Conservation (phyloP, 2,888 invertebrate genomes). For the Trichopoda pennipes region DNA sequence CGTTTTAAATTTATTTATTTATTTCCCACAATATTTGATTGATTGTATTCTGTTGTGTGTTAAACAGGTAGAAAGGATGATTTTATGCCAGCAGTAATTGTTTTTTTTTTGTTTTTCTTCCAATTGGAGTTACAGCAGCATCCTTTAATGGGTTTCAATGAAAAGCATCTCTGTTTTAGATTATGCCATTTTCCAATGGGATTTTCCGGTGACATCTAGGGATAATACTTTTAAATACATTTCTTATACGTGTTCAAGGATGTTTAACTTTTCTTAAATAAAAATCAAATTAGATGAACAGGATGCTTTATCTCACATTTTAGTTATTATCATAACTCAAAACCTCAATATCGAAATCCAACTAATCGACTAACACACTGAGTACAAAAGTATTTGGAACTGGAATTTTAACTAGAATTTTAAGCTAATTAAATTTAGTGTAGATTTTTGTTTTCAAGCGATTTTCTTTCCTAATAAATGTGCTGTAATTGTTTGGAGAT, state of each 20-base stretch:
- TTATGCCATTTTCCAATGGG: neutral
- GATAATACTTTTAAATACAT: neutral
- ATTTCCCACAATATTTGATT: conserved; percentile 61
- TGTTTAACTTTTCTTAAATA: neutral
- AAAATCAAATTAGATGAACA: conserved; percentile 5
- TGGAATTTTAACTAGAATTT: too few relatives aligned
- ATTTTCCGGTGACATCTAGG: conserved; percentile 38
- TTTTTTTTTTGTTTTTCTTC: neutral
- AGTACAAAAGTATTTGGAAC: too few relatives aligned
- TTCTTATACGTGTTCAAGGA: neutral
- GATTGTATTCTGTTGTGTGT: conserved; percentile 33
- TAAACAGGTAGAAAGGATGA: conserved; percentile 22
- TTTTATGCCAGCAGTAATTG: too few relatives aligned
- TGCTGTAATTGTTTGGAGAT: too few relatives aligned
- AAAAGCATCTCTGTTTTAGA: conserved; percentile 18
- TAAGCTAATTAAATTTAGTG: too few relatives aligned
- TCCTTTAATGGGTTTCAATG: conserved; percentile 19
- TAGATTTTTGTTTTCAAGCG: too few relatives aligned
- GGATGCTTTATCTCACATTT: too few relatives aligned
- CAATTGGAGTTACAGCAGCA: conserved; percentile 26
- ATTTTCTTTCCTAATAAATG: too few relatives aligned
- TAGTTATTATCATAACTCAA: too few relatives aligned
- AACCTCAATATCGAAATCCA: too few relatives aligned
- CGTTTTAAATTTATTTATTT: conserved; percentile 52
- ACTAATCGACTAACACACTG: too few relatives aligned